Conservation (phyloP, 2,113 vertebrate genomes). For the Elephas maximus region DNA sequence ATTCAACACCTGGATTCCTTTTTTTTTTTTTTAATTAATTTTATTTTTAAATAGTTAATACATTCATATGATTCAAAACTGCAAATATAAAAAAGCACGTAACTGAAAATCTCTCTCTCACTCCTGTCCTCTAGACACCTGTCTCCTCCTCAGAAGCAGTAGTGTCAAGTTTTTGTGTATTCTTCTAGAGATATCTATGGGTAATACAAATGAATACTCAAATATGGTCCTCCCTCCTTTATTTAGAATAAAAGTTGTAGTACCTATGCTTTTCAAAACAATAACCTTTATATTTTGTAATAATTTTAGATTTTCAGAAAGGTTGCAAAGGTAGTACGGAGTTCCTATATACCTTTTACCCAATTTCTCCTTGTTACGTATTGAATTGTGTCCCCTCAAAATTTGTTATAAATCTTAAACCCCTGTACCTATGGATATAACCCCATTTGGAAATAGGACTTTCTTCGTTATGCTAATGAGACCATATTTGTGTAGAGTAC, state of each 20-base stretch:
- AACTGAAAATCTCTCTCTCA: neutral
- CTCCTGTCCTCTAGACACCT: neutral
- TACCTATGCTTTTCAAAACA: neutral
- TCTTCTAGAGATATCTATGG: neutral
- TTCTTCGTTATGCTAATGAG: too few relatives aligned
- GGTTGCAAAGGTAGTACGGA: neutral
- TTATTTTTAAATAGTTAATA: slow-evolving; percentile 20
- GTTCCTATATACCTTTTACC: neutral
- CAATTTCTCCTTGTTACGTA: neutral
- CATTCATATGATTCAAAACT: neutral
- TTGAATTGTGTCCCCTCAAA: too few relatives aligned
- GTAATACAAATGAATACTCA: neutral
- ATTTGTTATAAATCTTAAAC: too few relatives aligned
- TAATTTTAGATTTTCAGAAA: too few relatives aligned
- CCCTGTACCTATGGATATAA: too few relatives aligned
- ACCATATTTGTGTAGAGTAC: too few relatives aligned
- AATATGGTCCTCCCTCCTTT: neutral
- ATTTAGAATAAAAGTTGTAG: neutral
- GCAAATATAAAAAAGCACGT: neutral
- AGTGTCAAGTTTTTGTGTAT: neutral
- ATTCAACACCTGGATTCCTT: neutral
- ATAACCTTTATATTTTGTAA: too few relatives aligned
- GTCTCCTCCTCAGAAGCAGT: neutral
- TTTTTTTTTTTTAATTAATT: neutral
- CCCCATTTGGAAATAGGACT: too few relatives aligned